Base-by-base conservation (phyloP, 2,888 invertebrate species). In the Diplazon laetatorius region DNA sequence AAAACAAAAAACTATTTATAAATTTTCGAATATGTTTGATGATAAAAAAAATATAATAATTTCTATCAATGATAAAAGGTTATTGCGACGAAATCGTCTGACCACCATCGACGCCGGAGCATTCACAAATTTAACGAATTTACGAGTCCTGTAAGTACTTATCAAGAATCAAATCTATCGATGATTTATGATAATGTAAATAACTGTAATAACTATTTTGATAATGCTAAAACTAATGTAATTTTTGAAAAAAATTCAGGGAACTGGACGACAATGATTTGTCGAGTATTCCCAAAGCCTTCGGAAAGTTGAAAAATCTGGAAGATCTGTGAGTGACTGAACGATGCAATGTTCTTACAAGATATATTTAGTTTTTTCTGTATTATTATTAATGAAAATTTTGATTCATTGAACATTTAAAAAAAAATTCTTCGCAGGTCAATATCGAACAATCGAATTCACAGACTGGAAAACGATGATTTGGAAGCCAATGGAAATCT, bases 61-160 rank as follows among this genome's bases (percentile, higher is more conserved):
- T 16, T 25, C 35, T 42, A n/a, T 35, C 50, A 22, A 37, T 10
- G 14, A 20, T 93, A 92, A 78, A 94, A 98, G 98, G 90, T 94
- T 97, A 87, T 93, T 98, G 89, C 95, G 96, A 90, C 93, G 96
- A 88, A 98, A 98, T 93, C 95, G 95, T 92, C 95, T 98, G 90
- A 92, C 93, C 82, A 92, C 93, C 89, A 95, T 98, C 87, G 94
- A 95, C 85, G 94, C 94, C 84, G 94, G 94, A 84, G 96, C 97
- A 73, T 97, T 98, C 91, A 92, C 92, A 85, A 95, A 95, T 92
- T 93, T 97, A 86, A 95, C 95, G 77, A 94, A 94, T 83, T 93
- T 98, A 81, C 94, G 95, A 91, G 95, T 97, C 85, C 92, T 98
- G 98, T 98, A 93, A 97, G 98, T 96, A 93, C 83, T 60, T 10